Evolutionary conservation across 2,888 invertebrate genomes (phyloP).

Genomic region (Aspidapion aeneum): DNA sequence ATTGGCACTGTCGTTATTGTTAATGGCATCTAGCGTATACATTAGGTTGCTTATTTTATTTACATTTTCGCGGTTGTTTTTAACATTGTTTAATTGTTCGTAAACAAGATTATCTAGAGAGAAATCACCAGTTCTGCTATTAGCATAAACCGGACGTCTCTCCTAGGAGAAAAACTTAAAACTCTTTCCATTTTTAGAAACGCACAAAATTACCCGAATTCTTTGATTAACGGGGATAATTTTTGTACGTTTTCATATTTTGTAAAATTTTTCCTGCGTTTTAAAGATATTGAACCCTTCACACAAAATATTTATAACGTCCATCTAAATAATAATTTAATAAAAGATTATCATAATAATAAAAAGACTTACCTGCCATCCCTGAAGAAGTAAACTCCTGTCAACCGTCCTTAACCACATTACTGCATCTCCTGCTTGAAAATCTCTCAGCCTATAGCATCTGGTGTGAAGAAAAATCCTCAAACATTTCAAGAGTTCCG

Average conservation of each 20-base stretch:
- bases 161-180: constrained; percentile 93
- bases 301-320: too few relatives aligned
- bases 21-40: constrained; percentile 50
- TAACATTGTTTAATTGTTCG: constrained; percentile 89
- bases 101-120: constrained; percentile 88
- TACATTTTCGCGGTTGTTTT: constrained; percentile 74
- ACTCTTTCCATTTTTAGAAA: constrained; percentile 95
- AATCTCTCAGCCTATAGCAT: constrained; percentile 87
- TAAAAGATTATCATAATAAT: too few relatives aligned
- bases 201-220: too few relatives aligned
- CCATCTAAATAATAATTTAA: too few relatives aligned
- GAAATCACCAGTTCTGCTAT: constrained; percentile 66
- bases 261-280: too few relatives aligned
- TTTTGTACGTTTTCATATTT: too few relatives aligned
- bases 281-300: too few relatives aligned
- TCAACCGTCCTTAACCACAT: constrained; percentile 99
- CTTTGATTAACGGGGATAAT: too few relatives aligned
- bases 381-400: constrained; percentile 91
- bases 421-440: constrained; percentile 95
- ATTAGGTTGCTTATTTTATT: constrained; percentile 39
- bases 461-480: constrained; percentile 90
- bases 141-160: constrained; percentile 67
- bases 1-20: constrained; percentile 73
- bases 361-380: constrained; percentile 91
- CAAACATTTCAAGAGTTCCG: constrained; percentile 95